Evolutionary conservation across 2,113 vertebrate species (phyloP), one percentile per base, ranked within the genome.

Genomic region (Penelope pileata): DNA sequence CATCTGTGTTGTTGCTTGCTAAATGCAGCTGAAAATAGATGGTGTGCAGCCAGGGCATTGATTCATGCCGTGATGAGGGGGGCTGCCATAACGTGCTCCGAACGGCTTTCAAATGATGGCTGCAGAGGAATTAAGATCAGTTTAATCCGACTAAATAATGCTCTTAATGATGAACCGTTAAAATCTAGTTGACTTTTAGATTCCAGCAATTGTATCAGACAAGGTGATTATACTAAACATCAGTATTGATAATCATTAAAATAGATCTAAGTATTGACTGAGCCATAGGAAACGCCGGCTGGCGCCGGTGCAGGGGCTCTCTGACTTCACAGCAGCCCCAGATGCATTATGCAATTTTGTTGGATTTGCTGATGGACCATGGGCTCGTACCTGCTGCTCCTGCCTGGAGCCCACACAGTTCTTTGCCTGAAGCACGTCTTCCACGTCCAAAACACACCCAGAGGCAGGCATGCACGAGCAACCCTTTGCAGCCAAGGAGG

Each of bases 141-240:
- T 90, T 96, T 95, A 96, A 95, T 95, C 80, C 3, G 1, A 74
- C 76, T 92, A 93, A 95, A 93, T 92, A 94, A 95, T 91, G 68
- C 60, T n/a, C 53, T 83, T 91, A 94, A 95, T 67, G 64, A 94
- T 83, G 88, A 94, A 93, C 64, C 77, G 72, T 88, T 96, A 94
- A 93, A 96, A 95, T 84, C 77, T 56, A 88, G 83, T 81, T 72
- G 88, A 53, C 84, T 92, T 94, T 91, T 64, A 68, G 77, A 76
- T 94, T 83, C 64, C 7, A 58, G 77, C 92, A 89, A 91, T 96
- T 94, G 80, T 90, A 70, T 90, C 76, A 67, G 92, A 91, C 91
- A 93, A 91, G 91, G 77, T 82, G 86, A 93, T 96, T 93, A 91
- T 66, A 50, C 86, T 91, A 77, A 74, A 17, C 88, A 89, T 84